These are phyloP conservation scores for Andrena hattorfiana DNA, from an alignment of 2,888 invertebrate genomes.

Conservation along the genomic window DNA sequence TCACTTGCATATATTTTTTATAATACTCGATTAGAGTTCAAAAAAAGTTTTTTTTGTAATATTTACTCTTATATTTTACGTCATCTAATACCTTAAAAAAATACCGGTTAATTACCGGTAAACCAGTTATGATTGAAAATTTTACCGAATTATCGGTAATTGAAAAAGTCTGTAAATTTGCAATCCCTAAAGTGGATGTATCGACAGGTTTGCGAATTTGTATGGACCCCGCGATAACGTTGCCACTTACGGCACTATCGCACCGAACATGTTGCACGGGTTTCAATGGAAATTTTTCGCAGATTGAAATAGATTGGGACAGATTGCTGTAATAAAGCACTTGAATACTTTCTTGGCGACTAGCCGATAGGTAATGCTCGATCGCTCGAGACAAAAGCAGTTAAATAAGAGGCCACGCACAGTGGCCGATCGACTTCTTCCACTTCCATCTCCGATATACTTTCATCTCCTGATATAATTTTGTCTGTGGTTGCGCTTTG, in stretches of 20 bases:
- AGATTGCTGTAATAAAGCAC: slow-evolving; percentile 31
- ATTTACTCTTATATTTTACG: too few species aligned
- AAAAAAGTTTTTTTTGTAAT: too few species aligned
- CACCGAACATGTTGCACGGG: background rate
- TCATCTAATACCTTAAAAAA: too few species aligned
- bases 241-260: background rate
- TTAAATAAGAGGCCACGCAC: slow-evolving; percentile 35
- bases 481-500: slow-evolving; percentile 25
- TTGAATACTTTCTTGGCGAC: background rate
- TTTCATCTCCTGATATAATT: slow-evolving; percentile 43
- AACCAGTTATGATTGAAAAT: too few species aligned
- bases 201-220: slow-evolving; percentile 11
- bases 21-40: too few species aligned
- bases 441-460: slow-evolving; percentile 25
- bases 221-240: background rate
- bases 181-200: background rate
- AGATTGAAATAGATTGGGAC: background rate
- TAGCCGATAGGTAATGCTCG: slow-evolving; percentile 16
- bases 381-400: slow-evolving; percentile 29
- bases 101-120: too few species aligned
- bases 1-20: too few species aligned
- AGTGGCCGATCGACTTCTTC: slow-evolving; percentile 20
- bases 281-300: slow-evolving; percentile 11
- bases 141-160: too few species aligned
- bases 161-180: too few species aligned